Evolutionary conservation across 92 coral and sea anemone species (phyloP).

Genomic region (Epizoanthus stellaris): DNA sequence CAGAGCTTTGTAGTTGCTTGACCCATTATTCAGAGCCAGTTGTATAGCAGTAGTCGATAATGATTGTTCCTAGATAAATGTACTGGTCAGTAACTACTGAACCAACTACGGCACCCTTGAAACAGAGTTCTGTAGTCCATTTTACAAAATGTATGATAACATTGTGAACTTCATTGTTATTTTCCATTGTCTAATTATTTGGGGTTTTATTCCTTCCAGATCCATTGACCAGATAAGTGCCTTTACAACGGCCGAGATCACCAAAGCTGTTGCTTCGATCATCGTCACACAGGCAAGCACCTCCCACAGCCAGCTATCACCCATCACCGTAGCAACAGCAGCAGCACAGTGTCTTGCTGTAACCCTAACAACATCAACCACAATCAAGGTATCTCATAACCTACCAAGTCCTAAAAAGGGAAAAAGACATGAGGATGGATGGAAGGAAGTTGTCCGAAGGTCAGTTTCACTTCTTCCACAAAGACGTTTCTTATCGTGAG

Average conservation of each 20-base stretch:
- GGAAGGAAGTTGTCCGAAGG: slow-evolving; percentile 99
- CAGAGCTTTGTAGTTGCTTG: no score
- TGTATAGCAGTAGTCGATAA: no score
- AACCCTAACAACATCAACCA: slow-evolving; percentile 88
- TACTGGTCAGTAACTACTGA: no score
- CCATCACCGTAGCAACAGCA: slow-evolving; percentile 98
- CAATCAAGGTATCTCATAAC: slow-evolving; percentile 76
- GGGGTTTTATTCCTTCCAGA: slow-evolving; percentile 36
- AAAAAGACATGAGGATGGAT: slow-evolving; percentile 92
- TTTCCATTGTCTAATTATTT: no score
- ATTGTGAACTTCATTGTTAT: no score
- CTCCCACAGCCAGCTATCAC: slow-evolving; percentile 92
- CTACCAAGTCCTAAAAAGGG: slow-evolving; percentile 95
- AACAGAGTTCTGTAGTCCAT: no score
- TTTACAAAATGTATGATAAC: no score
- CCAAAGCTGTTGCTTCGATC: slow-evolving; percentile 92
- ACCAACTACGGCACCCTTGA: no score
- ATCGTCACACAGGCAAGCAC: slow-evolving; percentile 87
- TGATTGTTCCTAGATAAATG: no score
- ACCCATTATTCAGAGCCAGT: no score
- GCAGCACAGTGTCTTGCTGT: slow-evolving; percentile 98
- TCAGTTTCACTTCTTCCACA: slow-evolving; percentile 13
- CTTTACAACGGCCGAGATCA: slow-evolving; percentile 88
- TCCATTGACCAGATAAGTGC: slow-evolving; percentile 80
- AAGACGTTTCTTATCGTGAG: slow-evolving; percentile 3